A percentile compares a stretch with the other conserved stretches of the same genome.
phyloP scores from a whole-genome alignment of 2,797 vertebrate species.

The Nannoperca obscura region DNA sequence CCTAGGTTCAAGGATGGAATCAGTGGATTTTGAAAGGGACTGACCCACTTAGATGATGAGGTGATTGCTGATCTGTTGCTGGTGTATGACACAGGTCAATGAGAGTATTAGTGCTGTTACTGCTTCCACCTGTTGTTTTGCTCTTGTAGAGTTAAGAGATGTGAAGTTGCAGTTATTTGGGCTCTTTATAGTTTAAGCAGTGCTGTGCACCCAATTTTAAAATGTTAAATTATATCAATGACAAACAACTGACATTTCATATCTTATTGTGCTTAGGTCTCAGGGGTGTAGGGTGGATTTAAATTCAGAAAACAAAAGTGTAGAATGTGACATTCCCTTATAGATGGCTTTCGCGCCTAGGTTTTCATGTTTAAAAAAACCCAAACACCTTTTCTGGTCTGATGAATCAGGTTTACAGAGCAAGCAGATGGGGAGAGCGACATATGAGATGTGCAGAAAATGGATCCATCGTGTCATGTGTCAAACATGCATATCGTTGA shows the following conservation, averaged over 20 bases:
- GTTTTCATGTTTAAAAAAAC: not conserved
- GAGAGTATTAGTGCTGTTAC: constrained; percentile 30
- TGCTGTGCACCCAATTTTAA: not conserved
- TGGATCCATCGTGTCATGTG: constrained; percentile 20
- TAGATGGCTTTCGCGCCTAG: not conserved
- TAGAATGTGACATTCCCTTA: not conserved
- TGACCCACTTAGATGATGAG: constrained; percentile 48
- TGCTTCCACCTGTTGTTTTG: constrained; percentile 37
- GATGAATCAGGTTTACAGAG: constrained; percentile 19
- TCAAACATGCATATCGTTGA: constrained; percentile 15
- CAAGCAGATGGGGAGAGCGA: constrained; percentile 2
- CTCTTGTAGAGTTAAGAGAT: constrained; percentile 5
- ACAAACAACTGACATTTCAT: constrained; percentile 19
- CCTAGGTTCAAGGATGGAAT: constrained; percentile 39
- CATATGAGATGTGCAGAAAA: constrained; percentile 6
- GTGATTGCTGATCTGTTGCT: constrained; percentile 49
- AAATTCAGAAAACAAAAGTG: constrained; percentile 15
- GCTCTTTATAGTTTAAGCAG: not conserved
- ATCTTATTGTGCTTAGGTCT: not conserved
- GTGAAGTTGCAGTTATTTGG: constrained; percentile 4
- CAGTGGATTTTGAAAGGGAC: constrained; percentile 49
- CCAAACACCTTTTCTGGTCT: not conserved
- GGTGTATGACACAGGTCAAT: constrained; percentile 39
- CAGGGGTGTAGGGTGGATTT: not conserved
- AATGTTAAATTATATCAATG: not conserved